Conservation (phyloP, 2,113 vertebrate genomes). For the Smithornis capensis region DNA sequence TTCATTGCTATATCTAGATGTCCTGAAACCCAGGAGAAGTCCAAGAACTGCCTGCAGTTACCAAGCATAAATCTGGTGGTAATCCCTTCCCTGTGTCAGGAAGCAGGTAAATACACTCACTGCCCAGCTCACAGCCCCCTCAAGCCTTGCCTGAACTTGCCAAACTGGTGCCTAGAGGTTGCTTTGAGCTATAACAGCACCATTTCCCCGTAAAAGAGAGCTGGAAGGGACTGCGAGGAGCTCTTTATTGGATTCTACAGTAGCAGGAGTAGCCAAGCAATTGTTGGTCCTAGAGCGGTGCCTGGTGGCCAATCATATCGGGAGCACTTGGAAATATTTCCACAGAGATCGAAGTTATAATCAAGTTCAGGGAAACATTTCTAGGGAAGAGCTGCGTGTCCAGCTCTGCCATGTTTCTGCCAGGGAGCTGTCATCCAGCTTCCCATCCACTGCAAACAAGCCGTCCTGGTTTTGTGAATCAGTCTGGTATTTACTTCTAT, state of each 20-base stretch:
- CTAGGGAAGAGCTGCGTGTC: background rate
- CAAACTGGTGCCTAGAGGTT: background rate
- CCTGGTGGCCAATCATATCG: background rate
- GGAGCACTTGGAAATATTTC: background rate
- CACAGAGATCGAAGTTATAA: background rate
- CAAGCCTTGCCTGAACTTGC: background rate
- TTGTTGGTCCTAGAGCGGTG: conserved; percentile 19
- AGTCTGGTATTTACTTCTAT: background rate
- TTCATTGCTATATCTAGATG: background rate
- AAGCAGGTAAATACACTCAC: background rate
- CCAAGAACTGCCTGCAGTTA: background rate
- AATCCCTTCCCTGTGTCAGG: background rate
- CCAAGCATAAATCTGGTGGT: background rate
- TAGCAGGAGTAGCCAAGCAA: background rate
- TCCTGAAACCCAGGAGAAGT: background rate
- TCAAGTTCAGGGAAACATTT: background rate
- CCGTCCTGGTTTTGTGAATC: background rate
- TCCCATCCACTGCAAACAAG: background rate
- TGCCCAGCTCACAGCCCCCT: background rate
- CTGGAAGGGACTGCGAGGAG: background rate
- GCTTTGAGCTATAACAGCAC: background rate
- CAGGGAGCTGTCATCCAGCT: background rate
- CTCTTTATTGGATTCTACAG: background rate
- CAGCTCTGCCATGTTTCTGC: background rate
- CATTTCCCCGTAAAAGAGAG: background rate